Conservation (phyloP, 2,888 invertebrate species). For the Autographa pulchrina region DNA sequence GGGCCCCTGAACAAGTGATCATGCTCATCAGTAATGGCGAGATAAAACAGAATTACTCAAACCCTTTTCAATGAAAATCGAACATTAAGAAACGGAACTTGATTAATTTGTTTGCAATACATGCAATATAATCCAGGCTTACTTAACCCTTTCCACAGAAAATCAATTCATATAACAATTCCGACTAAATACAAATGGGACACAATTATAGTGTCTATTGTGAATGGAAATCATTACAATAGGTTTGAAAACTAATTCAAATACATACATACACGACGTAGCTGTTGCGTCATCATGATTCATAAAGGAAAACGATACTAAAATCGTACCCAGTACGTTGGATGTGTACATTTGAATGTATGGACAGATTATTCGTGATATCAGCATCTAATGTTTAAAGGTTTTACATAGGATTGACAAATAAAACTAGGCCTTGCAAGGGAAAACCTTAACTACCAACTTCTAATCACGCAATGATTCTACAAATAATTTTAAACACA, state of each 20-base stretch:
- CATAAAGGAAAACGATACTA: constrained; percentile 6
- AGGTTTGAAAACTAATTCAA: constrained; percentile 24
- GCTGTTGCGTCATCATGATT: constrained; percentile 24
- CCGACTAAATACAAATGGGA: constrained; percentile 27
- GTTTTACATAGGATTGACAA: too few species aligned
- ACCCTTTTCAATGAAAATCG: neutral
- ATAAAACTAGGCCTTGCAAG: too few species aligned
- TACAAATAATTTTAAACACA: too few species aligned
- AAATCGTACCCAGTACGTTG: neutral
- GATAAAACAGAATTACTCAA: neutral
- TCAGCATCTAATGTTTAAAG: neutral
- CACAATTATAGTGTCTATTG: constrained; percentile 29
- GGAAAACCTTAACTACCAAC: too few species aligned
- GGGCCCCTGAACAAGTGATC: too few species aligned
- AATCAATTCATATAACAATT: constrained; percentile 3
- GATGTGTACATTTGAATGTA: neutral
- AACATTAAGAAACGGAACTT: neutral
- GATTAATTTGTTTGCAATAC: neutral
- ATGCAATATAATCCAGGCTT: neutral
- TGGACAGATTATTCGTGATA: neutral
- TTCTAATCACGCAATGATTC: too few species aligned
- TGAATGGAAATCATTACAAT: constrained; percentile 27
- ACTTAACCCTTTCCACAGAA: neutral
- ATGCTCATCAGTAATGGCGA: too few species aligned
- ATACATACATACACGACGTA: constrained; percentile 13